Evolutionary conservation across 1,140 invertebrate species (phyloP), one percentile per base, ranked within the genome.

Genomic region (Cyclina sinensis): DNA sequence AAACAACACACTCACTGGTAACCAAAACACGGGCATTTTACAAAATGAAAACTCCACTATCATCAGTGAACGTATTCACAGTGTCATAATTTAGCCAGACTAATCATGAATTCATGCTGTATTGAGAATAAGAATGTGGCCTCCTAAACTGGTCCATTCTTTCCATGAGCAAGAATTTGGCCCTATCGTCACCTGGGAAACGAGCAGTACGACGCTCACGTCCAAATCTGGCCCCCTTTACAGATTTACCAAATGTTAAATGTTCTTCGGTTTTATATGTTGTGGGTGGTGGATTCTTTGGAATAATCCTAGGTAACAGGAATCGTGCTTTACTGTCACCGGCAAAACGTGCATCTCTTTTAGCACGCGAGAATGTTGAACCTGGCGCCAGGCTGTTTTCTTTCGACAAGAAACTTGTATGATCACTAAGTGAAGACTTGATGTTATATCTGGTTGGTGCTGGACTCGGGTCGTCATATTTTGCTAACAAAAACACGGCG

Each of bases 111-210:
- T 84, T 48, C 37, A 39, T 54, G 21, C 57, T 73, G 39, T 78
- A 86, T 11, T 59, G 43, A 21, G 85, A 78, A 70, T 65, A 87
- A 11, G 85, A 80, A 70, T 87, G 85, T n/a, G 85, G 85, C 5
- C 85, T 54, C 30, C 76, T 35, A 48, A 87, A 87, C 27, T 87
- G 5, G 27, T 87, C 85, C 85, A 80, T 87, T 68, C 74, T 39
- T 54, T 80, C 74, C 76, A 78, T 87, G n/a, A 88, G 86, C 51
- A 88, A 88, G 24, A 88, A 88, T 35, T 81, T 80, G 4, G 86
- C 86, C 35, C 51, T 74, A 16, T 37, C 46, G 30, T 88, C 86
- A 5, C 86, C 86, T 7, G 86, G 80, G 48, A 88, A 88, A 57
- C 86, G 78, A 9, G 86, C 86, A 51, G 51, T 82, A 21, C 86